phyloP scores from a whole-genome alignment of 1,140 invertebrate species.

The Octopus bimaculoides region DNA sequence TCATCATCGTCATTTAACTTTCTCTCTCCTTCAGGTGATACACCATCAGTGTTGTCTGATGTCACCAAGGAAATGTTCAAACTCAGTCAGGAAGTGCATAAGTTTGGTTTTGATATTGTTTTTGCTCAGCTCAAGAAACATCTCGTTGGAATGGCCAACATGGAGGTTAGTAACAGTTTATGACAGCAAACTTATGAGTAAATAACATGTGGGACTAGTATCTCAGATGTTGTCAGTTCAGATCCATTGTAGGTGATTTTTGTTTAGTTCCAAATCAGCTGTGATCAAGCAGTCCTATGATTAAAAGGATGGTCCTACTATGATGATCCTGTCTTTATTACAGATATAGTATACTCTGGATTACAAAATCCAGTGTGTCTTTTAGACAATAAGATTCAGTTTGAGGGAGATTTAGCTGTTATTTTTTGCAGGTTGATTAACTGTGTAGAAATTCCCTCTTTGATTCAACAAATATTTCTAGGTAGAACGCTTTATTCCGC shows the following conservation, averaged over 20 bases:
- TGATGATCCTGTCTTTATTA: too few species aligned
- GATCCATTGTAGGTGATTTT: neutral
- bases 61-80: constrained; percentile 64
- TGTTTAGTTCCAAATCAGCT: neutral
- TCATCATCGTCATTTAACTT: too few species aligned
- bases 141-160: constrained; percentile 46
- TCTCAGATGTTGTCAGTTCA: neutral
- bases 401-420: too few species aligned
- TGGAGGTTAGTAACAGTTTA: constrained; percentile 57
- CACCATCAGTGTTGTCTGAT: constrained; percentile 46
- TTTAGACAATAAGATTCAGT: too few species aligned
- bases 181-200: neutral
- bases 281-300: neutral
- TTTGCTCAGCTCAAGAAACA: constrained; percentile 55
- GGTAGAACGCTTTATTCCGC: too few species aligned
- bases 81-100: constrained; percentile 54
- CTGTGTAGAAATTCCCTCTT: too few species aligned
- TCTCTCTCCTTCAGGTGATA: constrained; percentile 38
- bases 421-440: too few species aligned
- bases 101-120: constrained; percentile 58
- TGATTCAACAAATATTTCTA: too few species aligned
- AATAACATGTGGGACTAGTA: neutral
- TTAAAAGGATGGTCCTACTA: neutral
- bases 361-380: too few species aligned
- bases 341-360: too few species aligned